Conservation (phyloP, 2,797 vertebrate species). For the Gila robusta region DNA sequence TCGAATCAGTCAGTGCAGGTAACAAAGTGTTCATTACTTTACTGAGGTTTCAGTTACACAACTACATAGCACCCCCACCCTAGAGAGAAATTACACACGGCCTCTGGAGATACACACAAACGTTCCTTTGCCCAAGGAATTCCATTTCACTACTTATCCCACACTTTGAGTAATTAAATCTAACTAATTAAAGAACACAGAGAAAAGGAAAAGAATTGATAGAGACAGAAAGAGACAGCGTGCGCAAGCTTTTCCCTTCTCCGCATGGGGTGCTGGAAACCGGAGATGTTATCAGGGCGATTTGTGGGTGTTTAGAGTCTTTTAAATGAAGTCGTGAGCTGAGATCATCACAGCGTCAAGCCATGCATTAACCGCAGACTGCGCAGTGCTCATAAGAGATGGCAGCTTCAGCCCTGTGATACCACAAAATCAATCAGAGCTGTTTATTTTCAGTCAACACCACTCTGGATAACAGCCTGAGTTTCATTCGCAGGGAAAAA, state of each 20-base stretch:
- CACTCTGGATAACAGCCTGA: not conserved
- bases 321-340: constrained; percentile 49
- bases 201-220: constrained; percentile 55
- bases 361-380: constrained; percentile 26
- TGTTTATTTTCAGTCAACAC: constrained; percentile 29
- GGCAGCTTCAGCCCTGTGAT: not conserved
- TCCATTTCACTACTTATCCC: constrained; percentile 45
- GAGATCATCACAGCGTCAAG: constrained; percentile 18
- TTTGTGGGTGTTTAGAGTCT: constrained; percentile 53
- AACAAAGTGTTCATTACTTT: constrained; percentile 71
- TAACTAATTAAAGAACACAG: constrained; percentile 72
- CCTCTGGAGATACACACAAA: constrained; percentile 61
- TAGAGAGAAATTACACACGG: constrained; percentile 78
- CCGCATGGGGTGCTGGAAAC: constrained; percentile 32
- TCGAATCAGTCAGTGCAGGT: constrained; percentile 21
- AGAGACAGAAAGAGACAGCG: constrained; percentile 20
- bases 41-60: constrained; percentile 69
- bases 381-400: constrained; percentile 23
- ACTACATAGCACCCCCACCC: constrained; percentile 72
- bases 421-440: constrained; percentile 40
- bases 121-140: constrained; percentile 40
- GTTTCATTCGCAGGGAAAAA: constrained; percentile 5
- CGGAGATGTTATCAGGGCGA: constrained; percentile 60
- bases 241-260: constrained; percentile 4
- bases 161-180: constrained; percentile 74